Conservation (phyloP, 2,888 invertebrate genomes). For the Galeopsomyia nigrocyanea region DNA sequence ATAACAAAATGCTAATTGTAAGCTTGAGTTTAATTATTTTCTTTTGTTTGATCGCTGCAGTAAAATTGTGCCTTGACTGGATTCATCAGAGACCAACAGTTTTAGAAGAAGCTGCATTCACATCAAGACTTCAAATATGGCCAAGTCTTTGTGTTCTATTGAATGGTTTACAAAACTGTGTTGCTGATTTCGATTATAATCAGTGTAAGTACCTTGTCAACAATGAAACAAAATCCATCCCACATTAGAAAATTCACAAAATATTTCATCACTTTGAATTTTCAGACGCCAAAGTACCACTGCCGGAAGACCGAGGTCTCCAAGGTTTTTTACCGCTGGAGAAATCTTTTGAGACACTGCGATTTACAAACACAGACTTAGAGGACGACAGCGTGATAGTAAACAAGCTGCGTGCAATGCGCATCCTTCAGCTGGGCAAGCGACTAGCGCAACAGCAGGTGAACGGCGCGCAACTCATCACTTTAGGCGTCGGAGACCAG, state of each 20-base stretch:
- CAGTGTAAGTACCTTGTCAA: constrained; percentile 68
- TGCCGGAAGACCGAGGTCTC: constrained; percentile 85
- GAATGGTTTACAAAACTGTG: constrained; percentile 74
- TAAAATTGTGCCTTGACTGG: constrained; percentile 85
- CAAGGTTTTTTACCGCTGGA: constrained; percentile 84
- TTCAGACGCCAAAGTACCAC: constrained; percentile 75
- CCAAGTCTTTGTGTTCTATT: constrained; percentile 83
- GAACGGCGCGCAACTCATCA: constrained; percentile 66
- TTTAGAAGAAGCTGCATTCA: constrained; percentile 72
- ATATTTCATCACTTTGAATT: neutral
- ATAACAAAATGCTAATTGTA: constrained; percentile 15
- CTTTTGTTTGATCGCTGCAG: constrained; percentile 66
- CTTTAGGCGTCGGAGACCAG: constrained; percentile 54
- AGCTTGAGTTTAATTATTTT: neutral
- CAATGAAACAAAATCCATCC: neutral
- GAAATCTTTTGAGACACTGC: constrained; percentile 72
- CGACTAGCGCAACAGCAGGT: constrained; percentile 70
- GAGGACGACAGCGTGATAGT: constrained; percentile 67
- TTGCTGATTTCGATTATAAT: constrained; percentile 70
- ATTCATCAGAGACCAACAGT: constrained; percentile 72
- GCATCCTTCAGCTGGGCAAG: constrained; percentile 70
- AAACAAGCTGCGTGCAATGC: constrained; percentile 70
- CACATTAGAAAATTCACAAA: too few species aligned
- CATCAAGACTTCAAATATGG: constrained; percentile 80
- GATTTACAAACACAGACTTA: constrained; percentile 69